phyloP scores from a whole-genome alignment of 2,797 vertebrate genomes.

The Arctocebus calabarensis region DNA sequence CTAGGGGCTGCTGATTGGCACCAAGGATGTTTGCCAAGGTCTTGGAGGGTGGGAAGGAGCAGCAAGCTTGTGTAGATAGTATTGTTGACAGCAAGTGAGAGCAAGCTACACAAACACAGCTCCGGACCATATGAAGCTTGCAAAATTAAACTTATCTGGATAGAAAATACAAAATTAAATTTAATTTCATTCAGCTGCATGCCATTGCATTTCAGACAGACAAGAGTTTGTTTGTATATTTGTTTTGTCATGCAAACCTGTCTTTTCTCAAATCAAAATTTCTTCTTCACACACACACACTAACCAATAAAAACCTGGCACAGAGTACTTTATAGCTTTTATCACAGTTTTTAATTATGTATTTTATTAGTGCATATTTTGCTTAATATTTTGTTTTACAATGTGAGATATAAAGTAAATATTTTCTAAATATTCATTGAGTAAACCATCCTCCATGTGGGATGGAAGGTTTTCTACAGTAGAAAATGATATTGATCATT shows the following conservation, averaged over 20 bases:
- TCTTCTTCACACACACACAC: background rate
- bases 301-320: rapidly evolving
- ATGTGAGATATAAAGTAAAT: background rate
- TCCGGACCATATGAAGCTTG: constrained; percentile 10
- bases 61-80: constrained; percentile 17
- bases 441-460: background rate
- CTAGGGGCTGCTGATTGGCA: constrained; percentile 62
- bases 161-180: constrained; percentile 64
- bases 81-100: constrained; percentile 37
- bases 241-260: constrained; percentile 27
- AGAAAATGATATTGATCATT: background rate
- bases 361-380: background rate
- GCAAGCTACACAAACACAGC: constrained; percentile 39
- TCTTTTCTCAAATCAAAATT: constrained; percentile 51
- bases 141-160: constrained; percentile 65
- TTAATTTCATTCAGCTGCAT: constrained; percentile 57
- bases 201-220: background rate
- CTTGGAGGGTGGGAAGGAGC: constrained; percentile 25
- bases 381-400: background rate
- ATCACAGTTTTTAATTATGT: background rate
- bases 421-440: background rate
- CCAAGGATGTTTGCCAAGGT: constrained; percentile 53
- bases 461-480: background rate
- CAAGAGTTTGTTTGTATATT: background rate
- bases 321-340: background rate